A percentile compares a stretch with the other conserved stretches of the same genome.
phyloP scores from a whole-genome alignment of 2,797 vertebrate genomes.

The Cetoscarus ocellatus region DNA sequence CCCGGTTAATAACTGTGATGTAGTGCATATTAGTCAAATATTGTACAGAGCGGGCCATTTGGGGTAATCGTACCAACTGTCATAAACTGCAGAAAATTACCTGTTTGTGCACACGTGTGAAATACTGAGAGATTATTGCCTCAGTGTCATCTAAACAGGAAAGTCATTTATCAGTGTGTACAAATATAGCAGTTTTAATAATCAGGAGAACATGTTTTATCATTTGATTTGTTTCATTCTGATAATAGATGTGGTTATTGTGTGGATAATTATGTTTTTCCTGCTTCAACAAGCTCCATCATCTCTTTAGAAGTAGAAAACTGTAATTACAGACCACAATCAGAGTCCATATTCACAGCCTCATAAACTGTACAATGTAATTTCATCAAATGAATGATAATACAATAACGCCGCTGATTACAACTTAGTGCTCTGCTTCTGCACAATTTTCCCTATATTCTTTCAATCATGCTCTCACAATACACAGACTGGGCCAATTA shows the following conservation, averaged over 20 bases:
- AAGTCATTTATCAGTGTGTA: constrained; percentile 1
- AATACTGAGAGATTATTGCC: neutral
- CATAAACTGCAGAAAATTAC: constrained; percentile 6
- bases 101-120: neutral
- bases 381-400: constrained; percentile 23
- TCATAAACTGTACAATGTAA: constrained; percentile 10
- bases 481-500: neutral
- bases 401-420: constrained; percentile 3
- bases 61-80: neutral
- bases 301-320: constrained; percentile 6
- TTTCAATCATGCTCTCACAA: neutral
- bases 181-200: neutral
- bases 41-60: neutral
- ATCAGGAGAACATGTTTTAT: neutral
- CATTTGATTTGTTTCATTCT: neutral
- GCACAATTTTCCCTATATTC: constrained; percentile 1
- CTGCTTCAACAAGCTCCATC: constrained; percentile 12
- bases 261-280: constrained; percentile 23
- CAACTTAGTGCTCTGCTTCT: constrained; percentile 7
- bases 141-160: neutral
- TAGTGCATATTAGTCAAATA: neutral
- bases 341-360: too few relatives aligned
- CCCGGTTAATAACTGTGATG: too few relatives aligned
- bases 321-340: constrained; percentile 1
- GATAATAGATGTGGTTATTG: constrained; percentile 1